Percentiles rank a stretch among this genome's conserved stretches.
Conservation (phyloP, 2,797 vertebrate species). For the Spinus pinus region DNA sequence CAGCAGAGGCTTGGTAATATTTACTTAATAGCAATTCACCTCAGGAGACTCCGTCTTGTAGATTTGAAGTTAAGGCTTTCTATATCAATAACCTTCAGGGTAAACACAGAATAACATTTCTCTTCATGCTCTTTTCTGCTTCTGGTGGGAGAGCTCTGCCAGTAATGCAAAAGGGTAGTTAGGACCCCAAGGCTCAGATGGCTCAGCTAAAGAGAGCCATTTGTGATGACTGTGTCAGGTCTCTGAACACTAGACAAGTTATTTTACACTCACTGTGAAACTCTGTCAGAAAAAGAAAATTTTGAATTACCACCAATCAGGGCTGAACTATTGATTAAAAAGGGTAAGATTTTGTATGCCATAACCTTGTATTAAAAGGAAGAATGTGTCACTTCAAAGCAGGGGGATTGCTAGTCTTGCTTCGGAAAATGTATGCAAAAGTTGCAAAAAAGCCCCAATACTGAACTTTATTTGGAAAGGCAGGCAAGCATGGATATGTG, state of each 20-base stretch:
- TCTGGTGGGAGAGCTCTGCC: background rate
- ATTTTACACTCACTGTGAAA: background rate
- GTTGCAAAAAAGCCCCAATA: background rate
- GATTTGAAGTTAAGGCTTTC: background rate
- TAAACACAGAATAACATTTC: background rate
- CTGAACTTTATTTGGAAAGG: background rate
- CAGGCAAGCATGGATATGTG: rapidly evolving
- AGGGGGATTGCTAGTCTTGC: background rate
- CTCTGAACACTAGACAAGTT: background rate
- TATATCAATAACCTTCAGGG: background rate
- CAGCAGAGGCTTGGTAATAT: background rate
- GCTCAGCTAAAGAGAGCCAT: background rate
- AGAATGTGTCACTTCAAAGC: background rate
- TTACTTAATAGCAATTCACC: background rate
- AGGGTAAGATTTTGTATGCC: background rate
- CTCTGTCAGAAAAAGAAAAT: background rate
- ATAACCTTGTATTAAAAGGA: background rate
- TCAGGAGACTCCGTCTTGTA: background rate
- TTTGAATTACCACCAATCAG: background rate
- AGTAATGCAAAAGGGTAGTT: background rate
- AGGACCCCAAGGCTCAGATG: background rate
- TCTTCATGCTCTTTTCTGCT: background rate
- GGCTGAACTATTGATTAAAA: background rate
- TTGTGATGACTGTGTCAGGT: background rate
- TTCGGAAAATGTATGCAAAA: background rate